Conservation (phyloP, 2,113 vertebrate species). For the Neotoma lepida region DNA sequence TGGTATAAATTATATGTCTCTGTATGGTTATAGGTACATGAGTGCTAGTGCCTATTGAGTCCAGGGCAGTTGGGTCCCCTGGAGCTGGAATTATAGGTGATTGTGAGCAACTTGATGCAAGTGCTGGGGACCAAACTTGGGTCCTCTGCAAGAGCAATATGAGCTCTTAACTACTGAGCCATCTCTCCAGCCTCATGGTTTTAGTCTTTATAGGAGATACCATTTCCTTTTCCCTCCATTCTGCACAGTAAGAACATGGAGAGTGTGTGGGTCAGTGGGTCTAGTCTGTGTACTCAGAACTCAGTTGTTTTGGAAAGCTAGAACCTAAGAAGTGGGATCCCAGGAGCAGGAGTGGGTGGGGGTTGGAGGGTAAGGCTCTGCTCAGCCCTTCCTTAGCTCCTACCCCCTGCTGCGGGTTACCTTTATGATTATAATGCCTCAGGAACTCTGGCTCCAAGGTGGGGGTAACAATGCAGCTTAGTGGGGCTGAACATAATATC, state of each 20-base stretch:
- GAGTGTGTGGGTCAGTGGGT: background rate
- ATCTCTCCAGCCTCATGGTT: background rate
- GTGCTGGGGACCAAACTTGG: background rate
- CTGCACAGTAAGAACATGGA: background rate
- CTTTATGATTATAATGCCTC: background rate
- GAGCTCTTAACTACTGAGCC: background rate
- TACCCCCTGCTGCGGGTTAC: background rate
- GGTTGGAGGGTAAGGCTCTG: background rate
- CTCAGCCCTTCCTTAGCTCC: background rate
- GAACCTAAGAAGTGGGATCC: background rate
- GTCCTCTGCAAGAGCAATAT: background rate
- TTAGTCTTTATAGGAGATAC: background rate
- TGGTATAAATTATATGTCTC: background rate
- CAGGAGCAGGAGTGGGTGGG: background rate
- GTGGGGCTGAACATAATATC: background rate
- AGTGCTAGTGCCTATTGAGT: background rate
- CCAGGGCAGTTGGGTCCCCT: background rate
- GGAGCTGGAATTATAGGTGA: background rate
- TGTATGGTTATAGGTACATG: background rate
- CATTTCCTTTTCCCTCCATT: background rate
- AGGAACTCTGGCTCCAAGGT: background rate
- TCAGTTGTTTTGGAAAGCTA: background rate
- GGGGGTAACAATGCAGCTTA: background rate
- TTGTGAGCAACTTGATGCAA: background rate
- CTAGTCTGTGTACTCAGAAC: background rate